Base-by-base conservation (phyloP, 2,888 invertebrate genomes). In the Rotaria magnacalcarata region DNA sequence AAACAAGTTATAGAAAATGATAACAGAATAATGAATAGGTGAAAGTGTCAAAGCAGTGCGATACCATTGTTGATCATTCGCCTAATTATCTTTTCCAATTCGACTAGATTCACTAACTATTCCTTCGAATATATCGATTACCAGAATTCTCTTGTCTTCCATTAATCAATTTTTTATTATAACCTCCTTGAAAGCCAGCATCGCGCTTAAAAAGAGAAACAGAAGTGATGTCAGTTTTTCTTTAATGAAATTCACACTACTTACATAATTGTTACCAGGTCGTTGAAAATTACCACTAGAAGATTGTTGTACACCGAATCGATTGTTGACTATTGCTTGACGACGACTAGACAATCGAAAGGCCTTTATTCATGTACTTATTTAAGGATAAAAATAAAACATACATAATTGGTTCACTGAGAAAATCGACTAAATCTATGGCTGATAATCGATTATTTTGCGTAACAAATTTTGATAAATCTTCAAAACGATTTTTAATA, bases 391-490 rank as follows among this genome's bases (percentile, higher is more conserved):
- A 52, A 52, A 52, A 52, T 16, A 14, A 52, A 52, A 52, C 16
- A 11, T 67, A 67, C 67, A 0, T 8, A 8, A 80, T 80, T 24
- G 75, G 75, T 47, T 80, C 75, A 80, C 6, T 8, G 24, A 80
- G 10, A 41, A 47, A 80, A 47, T 80, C 75, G 16, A 14, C 0
- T 21, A 80, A 19, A 80, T 80, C 75, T 8, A 10, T 80, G 3
- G 21, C 7, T 47, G 43, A 47, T 21, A 80, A 43, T 21, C 75
- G 47, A 47, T 80, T 41, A n/a, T 80, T 80, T 47, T 21, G 7
- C 43, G 47, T 47, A 80, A 80, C 75, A 80, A 47, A 80, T 47
- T 80, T 80, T 41, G 14, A 47, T 47, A 80, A 43, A 80, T 80
- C 75, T 80, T 80, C 75, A 47, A 80, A 47, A 47, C 47, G 41